Conservation (phyloP, 2,113 vertebrate genomes). For the Lates calcarifer region DNA sequence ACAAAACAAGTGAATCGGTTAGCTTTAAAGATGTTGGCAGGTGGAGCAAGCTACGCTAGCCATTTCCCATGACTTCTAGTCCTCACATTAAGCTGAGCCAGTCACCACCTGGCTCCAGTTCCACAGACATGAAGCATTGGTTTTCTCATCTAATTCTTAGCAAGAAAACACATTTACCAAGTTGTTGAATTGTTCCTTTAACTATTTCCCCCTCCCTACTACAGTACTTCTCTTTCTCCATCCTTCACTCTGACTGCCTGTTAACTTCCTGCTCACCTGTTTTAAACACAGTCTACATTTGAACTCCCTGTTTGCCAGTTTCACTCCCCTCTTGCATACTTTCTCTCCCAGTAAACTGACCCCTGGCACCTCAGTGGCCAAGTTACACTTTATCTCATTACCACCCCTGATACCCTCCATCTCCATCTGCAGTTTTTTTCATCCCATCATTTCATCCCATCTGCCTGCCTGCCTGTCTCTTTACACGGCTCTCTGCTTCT, state of each 20-base stretch:
- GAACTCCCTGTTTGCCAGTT: background rate
- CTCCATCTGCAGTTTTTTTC: background rate
- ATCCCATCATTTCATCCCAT: background rate
- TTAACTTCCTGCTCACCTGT: background rate
- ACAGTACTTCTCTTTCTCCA: background rate
- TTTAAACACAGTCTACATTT: background rate
- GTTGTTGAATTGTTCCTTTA: background rate
- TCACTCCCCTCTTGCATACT: background rate
- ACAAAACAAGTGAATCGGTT: background rate
- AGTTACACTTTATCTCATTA: background rate
- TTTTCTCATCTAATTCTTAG: background rate
- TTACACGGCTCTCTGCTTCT: background rate
- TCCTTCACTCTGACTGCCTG: slow-evolving; percentile 1
- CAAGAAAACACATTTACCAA: background rate
- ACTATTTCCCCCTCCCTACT: background rate
- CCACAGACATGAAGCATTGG: background rate
- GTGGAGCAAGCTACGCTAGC: background rate
- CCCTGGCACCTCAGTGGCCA: background rate
- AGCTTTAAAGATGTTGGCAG: background rate
- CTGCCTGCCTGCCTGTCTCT: slow-evolving; percentile 12
- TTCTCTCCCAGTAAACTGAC: background rate
- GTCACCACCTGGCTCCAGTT: background rate
- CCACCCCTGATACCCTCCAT: background rate
- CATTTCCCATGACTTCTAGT: background rate
- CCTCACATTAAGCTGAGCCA: background rate